These are phyloP conservation scores for Aphaenogaster floridana DNA, from an alignment of 1,140 invertebrate species.

Conservation along the genomic window DNA sequence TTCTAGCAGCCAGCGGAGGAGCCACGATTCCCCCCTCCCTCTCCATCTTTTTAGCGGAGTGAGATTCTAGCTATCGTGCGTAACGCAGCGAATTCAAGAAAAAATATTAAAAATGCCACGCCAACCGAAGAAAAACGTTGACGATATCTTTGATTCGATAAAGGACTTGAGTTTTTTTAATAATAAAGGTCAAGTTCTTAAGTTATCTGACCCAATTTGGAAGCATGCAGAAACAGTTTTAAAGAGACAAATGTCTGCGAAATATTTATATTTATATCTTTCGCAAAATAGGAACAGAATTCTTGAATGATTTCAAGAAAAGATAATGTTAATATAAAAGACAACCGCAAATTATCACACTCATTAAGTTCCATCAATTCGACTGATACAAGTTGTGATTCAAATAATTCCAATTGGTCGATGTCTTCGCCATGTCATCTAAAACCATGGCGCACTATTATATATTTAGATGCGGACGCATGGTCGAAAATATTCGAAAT, in stretches of 20 bases:
- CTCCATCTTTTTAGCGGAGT: too few species aligned
- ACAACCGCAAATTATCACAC: not conserved
- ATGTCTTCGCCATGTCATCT: not conserved
- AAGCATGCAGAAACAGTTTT: not conserved
- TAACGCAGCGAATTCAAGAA: not conserved
- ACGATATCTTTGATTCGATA: not conserved
- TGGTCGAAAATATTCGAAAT: not conserved
- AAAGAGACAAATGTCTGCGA: not conserved
- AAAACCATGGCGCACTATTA: not conserved
- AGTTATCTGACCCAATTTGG: constrained; percentile 12
- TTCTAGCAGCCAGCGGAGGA: too few species aligned
- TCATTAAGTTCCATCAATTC: not conserved
- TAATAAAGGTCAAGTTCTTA: not conserved
- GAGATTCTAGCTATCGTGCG: too few species aligned
- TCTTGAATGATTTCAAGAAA: not conserved
- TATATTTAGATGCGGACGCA: not conserved
- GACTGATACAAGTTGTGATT: not conserved
- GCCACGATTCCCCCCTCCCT: too few species aligned
- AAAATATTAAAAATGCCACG: constrained; percentile 25
- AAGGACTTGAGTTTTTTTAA: constrained; percentile 10
- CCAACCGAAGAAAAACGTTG: not conserved
- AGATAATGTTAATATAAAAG: not conserved
- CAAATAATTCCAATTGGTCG: not conserved
- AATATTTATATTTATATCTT: constrained; percentile 27
- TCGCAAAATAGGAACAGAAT: not conserved